Percentiles rank a stretch among this genome's conserved stretches.
phyloP scores from a whole-genome alignment of 2,888 invertebrate genomes.

The Euzophera pinguis region DNA sequence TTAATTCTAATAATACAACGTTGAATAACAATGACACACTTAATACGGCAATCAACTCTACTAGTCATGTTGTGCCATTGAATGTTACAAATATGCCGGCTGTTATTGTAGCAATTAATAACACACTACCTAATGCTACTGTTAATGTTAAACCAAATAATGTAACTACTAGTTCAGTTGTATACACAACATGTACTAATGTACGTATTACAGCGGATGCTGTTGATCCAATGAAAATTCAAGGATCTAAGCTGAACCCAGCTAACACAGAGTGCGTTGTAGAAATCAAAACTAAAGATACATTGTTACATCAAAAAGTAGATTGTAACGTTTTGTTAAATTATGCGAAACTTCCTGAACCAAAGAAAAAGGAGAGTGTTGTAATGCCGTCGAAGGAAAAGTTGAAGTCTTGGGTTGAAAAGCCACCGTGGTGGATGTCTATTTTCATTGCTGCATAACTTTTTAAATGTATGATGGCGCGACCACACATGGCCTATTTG shows the following conservation, averaged over 20 bases:
- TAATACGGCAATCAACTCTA: neutral
- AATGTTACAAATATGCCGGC: no score
- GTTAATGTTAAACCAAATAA: neutral
- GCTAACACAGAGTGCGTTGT: conserved; percentile 52
- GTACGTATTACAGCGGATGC: conserved; percentile 26
- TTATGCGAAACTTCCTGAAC: conserved; percentile 57
- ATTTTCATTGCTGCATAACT: conserved; percentile 55
- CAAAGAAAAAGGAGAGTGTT: conserved; percentile 33
- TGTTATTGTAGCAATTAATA: no score
- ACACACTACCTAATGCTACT: no score
- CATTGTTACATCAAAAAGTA: conserved; percentile 42
- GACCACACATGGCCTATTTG: no score
- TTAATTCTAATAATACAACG: no score
- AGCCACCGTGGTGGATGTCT: conserved; percentile 71
- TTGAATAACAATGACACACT: neutral
- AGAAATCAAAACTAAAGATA: conserved; percentile 48
- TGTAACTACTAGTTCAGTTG: conserved; percentile 21
- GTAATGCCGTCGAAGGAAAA: conserved; percentile 49
- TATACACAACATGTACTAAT: conserved; percentile 39
- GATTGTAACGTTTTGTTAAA: conserved; percentile 51
- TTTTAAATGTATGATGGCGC: no score
- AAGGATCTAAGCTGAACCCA: conserved; percentile 44
- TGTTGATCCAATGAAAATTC: conserved; percentile 51
- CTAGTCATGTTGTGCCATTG: neutral
- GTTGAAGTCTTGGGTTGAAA: conserved; percentile 55